These are phyloP conservation scores for Rhagonycha fulva DNA, from an alignment of 2,888 invertebrate species.

Conservation along the genomic window DNA sequence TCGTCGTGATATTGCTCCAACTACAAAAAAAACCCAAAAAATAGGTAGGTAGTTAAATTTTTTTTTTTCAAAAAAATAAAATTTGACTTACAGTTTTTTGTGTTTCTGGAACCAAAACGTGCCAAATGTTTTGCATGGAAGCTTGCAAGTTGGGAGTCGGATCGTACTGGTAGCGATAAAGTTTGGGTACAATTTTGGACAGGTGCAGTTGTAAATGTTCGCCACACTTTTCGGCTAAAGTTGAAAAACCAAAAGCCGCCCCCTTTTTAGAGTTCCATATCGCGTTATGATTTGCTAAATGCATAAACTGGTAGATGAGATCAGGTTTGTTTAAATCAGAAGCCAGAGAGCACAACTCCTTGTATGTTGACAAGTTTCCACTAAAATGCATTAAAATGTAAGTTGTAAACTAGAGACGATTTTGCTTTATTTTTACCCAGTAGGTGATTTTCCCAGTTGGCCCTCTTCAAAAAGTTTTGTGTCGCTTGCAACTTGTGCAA, in stretches of 20 bases:
- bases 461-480: slow-evolving; percentile 90
- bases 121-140: slow-evolving; percentile 95
- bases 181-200: slow-evolving; percentile 83
- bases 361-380: slow-evolving; percentile 89
- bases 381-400: slow-evolving; percentile 54
- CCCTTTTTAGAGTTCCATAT: slow-evolving; percentile 95
- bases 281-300: slow-evolving; percentile 92
- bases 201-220: slow-evolving; percentile 81
- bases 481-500: slow-evolving; percentile 75
- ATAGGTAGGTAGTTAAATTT: slow-evolving; percentile 35
- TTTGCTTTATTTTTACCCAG: slow-evolving; percentile 65
- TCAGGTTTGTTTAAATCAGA: slow-evolving; percentile 95
- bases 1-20: slow-evolving; percentile 80
- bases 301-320: slow-evolving; percentile 94
- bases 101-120: slow-evolving; percentile 83
- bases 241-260: slow-evolving; percentile 91
- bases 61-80: not conserved
- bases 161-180: slow-evolving; percentile 91
- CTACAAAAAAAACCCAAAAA: slow-evolving; percentile 56
- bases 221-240: slow-evolving; percentile 82
- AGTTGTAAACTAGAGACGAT: not conserved
- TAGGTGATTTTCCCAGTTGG: slow-evolving; percentile 82
- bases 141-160: slow-evolving; percentile 90
- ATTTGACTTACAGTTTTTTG: slow-evolving; percentile 70
- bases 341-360: slow-evolving; percentile 90